Evolutionary conservation across 2,888 invertebrate genomes (phyloP).

Genomic region (Clusia tigrina): DNA sequence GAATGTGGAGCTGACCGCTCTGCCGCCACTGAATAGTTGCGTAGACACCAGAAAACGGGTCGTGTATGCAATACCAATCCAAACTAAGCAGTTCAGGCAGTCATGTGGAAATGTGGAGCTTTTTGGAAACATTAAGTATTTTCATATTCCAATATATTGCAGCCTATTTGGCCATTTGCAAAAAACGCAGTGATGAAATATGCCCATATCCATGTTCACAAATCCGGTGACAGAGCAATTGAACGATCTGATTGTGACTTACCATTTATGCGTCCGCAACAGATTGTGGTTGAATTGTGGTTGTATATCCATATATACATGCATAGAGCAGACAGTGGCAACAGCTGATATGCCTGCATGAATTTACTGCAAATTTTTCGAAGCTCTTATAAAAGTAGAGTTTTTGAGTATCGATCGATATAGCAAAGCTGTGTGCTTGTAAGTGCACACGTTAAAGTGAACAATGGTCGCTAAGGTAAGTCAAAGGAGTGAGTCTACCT

Average conservation of each 20-base stretch:
- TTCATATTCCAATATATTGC: neutral
- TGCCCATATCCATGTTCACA: slow-evolving; percentile 39
- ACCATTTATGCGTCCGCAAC: slow-evolving; percentile 40
- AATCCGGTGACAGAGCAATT: slow-evolving; percentile 31
- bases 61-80: no score
- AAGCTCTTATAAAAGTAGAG: slow-evolving; percentile 61
- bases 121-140: neutral
- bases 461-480: slow-evolving; percentile 62
- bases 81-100: neutral
- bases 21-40: neutral
- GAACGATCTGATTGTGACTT: slow-evolving; percentile 43
- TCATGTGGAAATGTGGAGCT: neutral
- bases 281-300: neutral
- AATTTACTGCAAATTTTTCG: slow-evolving; percentile 20
- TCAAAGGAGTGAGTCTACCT: slow-evolving; percentile 4
- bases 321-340: neutral
- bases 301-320: neutral
- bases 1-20: neutral
- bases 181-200: slow-evolving; percentile 46
- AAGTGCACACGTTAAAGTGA: slow-evolving; percentile 53
- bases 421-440: slow-evolving; percentile 61
- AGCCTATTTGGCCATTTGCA: neutral
- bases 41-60: neutral
- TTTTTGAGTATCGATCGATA: slow-evolving; percentile 59
- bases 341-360: slow-evolving; percentile 30